Base-by-base conservation (phyloP, 2,113 vertebrate genomes). In the Plectropomus leopardus region DNA sequence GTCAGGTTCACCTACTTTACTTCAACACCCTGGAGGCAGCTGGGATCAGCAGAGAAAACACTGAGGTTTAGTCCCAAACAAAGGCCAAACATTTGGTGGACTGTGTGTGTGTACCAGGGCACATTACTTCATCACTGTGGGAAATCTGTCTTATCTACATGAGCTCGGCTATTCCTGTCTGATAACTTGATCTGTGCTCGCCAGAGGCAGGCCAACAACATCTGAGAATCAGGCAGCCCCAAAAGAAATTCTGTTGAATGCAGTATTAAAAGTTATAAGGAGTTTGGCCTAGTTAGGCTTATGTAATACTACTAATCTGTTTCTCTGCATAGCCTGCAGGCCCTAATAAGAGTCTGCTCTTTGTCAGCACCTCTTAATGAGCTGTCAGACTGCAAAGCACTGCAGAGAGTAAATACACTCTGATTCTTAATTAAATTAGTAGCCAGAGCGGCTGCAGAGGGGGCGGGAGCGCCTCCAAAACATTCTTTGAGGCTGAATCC, bases 361-460 rank as follows among this genome's bases (percentile, higher is more conserved):
- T 91, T 86, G 89, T 86, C 73, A 79, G 60, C 64, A 72, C 72
- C 67, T 70, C 77, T 79, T 84, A 90, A 90, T 88, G 84, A 90
- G 81, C 83, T 51, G 73, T 86, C 73, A 76, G 70, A 63, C 72
- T 81, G 59, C 34, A 84, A 76, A 75, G 80, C 80, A 88, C 75
- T 71, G 58, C 19, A 65, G 32, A 42, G 63, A 55, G 53, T 83
- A 86, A 82, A 84, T 88, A 85, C 73, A 78, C 67, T 75, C 24
- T 16, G 71, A 76, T 74, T 87, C 81, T 76, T 83, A 88, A 92
- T 89, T 88, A 80, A 86, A 89, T 88, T 83, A 88, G 83, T 32
- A 71, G 64, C 32, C 72, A 30, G 15, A 58, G 70, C 68, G 42
- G 40, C 42, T 58, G 60, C 15, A 16, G 23, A 53, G 51, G 42